Conservation (phyloP, 2,113 vertebrate genomes). For the Upupa epops region DNA sequence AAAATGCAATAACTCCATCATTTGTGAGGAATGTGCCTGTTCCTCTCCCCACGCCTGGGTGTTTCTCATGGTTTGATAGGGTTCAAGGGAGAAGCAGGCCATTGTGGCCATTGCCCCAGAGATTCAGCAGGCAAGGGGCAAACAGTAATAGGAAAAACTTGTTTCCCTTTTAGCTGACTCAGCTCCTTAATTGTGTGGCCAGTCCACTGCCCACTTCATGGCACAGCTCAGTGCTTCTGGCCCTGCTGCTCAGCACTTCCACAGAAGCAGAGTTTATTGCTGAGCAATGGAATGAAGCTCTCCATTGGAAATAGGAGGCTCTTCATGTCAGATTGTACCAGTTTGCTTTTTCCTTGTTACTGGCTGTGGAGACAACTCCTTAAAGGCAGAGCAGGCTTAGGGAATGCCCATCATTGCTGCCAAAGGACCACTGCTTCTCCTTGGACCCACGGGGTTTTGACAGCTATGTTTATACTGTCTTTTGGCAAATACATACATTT, state of each 20-base stretch:
- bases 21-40: neutral
- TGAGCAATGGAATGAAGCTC: neutral
- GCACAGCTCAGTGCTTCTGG: neutral
- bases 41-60: neutral
- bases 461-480: neutral
- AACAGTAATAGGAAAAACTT: neutral
- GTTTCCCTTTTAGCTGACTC: neutral
- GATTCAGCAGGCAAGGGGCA: neutral
- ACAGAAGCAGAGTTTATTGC: neutral
- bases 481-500: no score
- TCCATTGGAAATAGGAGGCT: neutral
- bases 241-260: neutral
- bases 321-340: neutral
- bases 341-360: neutral
- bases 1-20: neutral
- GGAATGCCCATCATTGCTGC: neutral
- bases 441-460: neutral
- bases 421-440: neutral
- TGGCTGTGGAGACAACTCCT: neutral
- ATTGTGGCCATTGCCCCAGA: rapidly evolving
- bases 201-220: rapidly evolving
- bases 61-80: neutral
- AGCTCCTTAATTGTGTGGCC: rapidly evolving
- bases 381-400: neutral
- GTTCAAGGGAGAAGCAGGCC: rapidly evolving